These are phyloP conservation scores for Campopleginae sp. DNA, from an alignment of 2,888 invertebrate genomes.

Conservation along the genomic window DNA sequence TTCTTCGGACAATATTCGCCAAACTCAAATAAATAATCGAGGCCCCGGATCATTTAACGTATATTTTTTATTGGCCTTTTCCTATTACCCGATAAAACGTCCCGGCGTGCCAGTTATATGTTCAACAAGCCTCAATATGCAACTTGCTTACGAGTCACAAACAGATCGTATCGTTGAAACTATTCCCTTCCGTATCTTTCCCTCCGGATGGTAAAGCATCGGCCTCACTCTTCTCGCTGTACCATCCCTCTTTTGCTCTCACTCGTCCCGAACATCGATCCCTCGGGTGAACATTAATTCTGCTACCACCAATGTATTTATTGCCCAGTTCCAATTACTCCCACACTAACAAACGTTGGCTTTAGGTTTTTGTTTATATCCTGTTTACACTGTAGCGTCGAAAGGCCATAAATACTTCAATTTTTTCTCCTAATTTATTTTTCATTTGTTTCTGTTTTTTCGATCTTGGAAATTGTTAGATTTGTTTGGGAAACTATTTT, in stretches of 20 bases:
- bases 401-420: not conserved
- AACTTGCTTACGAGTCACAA: slow-evolving; percentile 43
- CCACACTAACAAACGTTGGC: not conserved
- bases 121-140: not conserved
- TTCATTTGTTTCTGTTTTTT: no score
- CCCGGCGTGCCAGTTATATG: slow-evolving; percentile 32
- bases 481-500: no score
- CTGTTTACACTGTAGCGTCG: not conserved
- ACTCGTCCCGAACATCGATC: slow-evolving; percentile 34
- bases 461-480: no score
- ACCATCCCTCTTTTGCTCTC: slow-evolving; percentile 12
- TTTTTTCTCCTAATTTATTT: no score
- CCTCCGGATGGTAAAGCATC: slow-evolving; percentile 12
- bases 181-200: slow-evolving; percentile 41
- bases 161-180: slow-evolving; percentile 52
- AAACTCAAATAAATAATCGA: slow-evolving; percentile 40
- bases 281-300: slow-evolving; percentile 62
- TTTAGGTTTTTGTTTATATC: slow-evolving; percentile 11
- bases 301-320: slow-evolving; percentile 56
- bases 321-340: slow-evolving; percentile 39
- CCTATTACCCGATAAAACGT: slow-evolving; percentile 29
- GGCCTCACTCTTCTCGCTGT: not conserved
- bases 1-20: slow-evolving; percentile 5
- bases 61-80: slow-evolving; percentile 23
- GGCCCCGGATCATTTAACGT: slow-evolving; percentile 28